Conservation (phyloP, 2,797 vertebrate genomes). For the Adelosebastes latens region DNA sequence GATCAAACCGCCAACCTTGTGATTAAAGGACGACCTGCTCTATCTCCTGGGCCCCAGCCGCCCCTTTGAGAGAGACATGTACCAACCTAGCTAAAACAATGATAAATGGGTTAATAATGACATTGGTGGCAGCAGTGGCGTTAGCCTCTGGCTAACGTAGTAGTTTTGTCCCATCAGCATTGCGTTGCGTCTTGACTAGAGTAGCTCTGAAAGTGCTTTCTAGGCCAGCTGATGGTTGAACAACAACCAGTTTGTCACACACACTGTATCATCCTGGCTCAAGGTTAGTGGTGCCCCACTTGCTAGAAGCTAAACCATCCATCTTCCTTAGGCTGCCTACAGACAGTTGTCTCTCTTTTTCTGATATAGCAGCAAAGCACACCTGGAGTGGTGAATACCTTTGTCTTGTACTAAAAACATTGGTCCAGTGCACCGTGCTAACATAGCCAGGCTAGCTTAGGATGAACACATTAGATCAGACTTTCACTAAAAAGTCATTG, state of each 20-base stretch:
- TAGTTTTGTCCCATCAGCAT: conserved; percentile 24
- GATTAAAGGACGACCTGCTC: not conserved
- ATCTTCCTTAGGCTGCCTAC: conserved; percentile 21
- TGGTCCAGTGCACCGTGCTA: not conserved
- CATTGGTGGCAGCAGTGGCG: not conserved
- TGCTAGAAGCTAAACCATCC: conserved; percentile 25
- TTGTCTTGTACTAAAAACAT: not conserved
- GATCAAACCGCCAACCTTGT: not conserved
- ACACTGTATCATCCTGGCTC: conserved; percentile 24
- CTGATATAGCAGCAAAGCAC: conserved; percentile 5
- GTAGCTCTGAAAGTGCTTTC: conserved; percentile 18
- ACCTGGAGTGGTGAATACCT: not conserved
- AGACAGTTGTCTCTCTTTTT: conserved; percentile 16
- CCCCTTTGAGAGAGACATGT: not conserved
- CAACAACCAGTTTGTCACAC: conserved; percentile 25
- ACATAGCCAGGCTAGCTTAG: not conserved
- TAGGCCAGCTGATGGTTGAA: conserved; percentile 27
- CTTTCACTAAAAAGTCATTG: not conserved
- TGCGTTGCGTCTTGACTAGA: not conserved
- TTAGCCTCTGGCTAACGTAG: conserved; percentile 8
- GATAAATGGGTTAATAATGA: conserved; percentile 52
- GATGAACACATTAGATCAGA: not conserved
- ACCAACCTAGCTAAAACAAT: not conserved
- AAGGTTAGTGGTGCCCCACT: conserved; percentile 18
- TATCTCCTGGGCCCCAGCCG: not conserved